Percentiles rank a stretch among this genome's conserved stretches.
These are phyloP conservation scores for Caenorhabditis sinica DNA, from an alignment of 2,888 invertebrate genomes.

Conservation along the genomic window DNA sequence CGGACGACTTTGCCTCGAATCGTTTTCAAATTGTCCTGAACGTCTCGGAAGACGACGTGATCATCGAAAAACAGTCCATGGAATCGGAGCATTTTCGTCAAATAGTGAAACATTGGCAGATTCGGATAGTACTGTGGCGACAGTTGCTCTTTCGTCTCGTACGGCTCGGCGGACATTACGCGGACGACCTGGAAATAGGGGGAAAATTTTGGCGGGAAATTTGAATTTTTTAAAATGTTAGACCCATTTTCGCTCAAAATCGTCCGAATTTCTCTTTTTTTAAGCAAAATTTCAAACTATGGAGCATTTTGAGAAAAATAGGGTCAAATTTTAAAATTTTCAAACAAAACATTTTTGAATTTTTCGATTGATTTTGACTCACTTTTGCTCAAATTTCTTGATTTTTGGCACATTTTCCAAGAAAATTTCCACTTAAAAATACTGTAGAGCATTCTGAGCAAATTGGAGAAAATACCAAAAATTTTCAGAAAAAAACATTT, in stretches of 20 bases:
- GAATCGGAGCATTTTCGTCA: constrained; percentile 82
- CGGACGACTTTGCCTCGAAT: constrained; percentile 80
- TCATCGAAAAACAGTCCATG: constrained; percentile 83
- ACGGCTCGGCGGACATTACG: constrained; percentile 82
- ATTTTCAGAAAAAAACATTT: neutral
- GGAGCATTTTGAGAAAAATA: neutral
- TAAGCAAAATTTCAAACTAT: too few relatives aligned
- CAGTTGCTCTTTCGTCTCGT: constrained; percentile 78
- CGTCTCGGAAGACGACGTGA: constrained; percentile 82
- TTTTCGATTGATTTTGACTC: neutral
- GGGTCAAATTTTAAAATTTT: neutral
- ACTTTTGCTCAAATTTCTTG: neutral
- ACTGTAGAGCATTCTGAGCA: neutral
- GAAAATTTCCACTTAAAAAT: too few relatives aligned
- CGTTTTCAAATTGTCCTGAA: constrained; percentile 80
- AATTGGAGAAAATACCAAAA: neutral
- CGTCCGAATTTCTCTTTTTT: too few relatives aligned
- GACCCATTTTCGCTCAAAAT: too few relatives aligned
- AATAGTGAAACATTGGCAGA: constrained; percentile 83
- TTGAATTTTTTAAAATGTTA: neutral
- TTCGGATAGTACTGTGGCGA: constrained; percentile 81
- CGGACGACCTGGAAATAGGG: constrained; percentile 74
- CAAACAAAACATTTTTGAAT: neutral
- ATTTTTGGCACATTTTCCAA: neutral
- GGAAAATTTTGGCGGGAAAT: neutral